Conservation (phyloP, 2,888 invertebrate species). For the Eremobia ochroleuca region DNA sequence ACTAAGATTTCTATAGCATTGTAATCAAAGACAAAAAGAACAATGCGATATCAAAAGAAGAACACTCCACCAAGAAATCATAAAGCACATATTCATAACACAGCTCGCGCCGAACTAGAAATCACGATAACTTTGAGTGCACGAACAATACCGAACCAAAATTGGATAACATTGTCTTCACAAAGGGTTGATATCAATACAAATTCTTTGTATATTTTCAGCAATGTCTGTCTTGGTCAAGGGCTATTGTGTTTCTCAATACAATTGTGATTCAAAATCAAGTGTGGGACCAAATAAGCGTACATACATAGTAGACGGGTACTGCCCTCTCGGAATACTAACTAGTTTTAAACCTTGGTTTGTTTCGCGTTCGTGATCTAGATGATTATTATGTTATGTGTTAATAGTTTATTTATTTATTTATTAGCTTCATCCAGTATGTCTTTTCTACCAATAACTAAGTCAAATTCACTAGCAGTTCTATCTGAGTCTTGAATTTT, state of each 20-base stretch:
- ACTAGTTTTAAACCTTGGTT: slow-evolving; percentile 62
- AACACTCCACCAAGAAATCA: not conserved
- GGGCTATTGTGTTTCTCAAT: slow-evolving; percentile 65
- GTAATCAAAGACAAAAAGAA: slow-evolving; percentile 16
- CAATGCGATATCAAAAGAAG: slow-evolving; percentile 19
- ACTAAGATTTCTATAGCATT: not conserved
- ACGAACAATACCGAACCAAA: slow-evolving; percentile 61
- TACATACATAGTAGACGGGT: slow-evolving; percentile 61
- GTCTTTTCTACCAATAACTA: not conserved
- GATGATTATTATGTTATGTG: slow-evolving; percentile 54
- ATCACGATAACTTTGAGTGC: slow-evolving; percentile 33
- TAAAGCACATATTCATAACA: slow-evolving; percentile 34
- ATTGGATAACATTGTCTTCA: slow-evolving; percentile 62
- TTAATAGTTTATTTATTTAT: slow-evolving; percentile 51
- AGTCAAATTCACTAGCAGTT: not conserved
- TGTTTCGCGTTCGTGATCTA: slow-evolving; percentile 63
- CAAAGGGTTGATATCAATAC: slow-evolving; percentile 63
- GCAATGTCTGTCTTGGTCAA: slow-evolving; percentile 63
- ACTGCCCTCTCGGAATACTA: slow-evolving; percentile 61
- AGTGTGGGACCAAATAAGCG: slow-evolving; percentile 65
- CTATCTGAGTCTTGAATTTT: not conserved
- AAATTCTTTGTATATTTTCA: slow-evolving; percentile 66
- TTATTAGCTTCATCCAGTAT: slow-evolving; percentile 20
- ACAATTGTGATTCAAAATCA: slow-evolving; percentile 67
- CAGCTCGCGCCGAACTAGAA: slow-evolving; percentile 17